Percentiles rank a stretch among this genome's conserved stretches.
Evolutionary conservation across 1,140 invertebrate species (phyloP).

Genomic region (Psilanteris sp.): DNA sequence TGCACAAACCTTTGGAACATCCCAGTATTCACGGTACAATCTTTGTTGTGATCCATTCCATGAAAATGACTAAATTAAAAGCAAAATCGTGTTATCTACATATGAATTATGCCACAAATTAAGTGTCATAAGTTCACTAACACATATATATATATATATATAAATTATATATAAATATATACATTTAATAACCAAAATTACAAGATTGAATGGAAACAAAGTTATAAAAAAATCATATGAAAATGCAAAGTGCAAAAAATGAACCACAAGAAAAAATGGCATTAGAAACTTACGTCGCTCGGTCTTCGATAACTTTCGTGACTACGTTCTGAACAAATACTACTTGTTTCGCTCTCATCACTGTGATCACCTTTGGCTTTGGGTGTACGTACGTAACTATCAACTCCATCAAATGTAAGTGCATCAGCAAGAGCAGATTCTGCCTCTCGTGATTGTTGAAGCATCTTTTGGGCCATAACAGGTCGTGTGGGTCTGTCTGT

Average conservation of each 20-base stretch:
- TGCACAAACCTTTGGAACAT: slow-evolving; percentile 81
- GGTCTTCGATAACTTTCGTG: slow-evolving; percentile 90
- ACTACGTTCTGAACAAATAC: slow-evolving; percentile 94
- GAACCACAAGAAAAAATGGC: too few relatives aligned
- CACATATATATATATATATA: too few relatives aligned
- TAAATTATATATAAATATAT: too few relatives aligned
- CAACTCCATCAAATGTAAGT: slow-evolving; percentile 80
- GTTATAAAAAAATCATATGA: too few relatives aligned
- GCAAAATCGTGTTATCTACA: slow-evolving; percentile 71
- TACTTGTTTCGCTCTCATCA: slow-evolving; percentile 96
- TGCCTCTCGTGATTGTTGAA: slow-evolving; percentile 93
- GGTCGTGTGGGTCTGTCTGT: slow-evolving; percentile 82
- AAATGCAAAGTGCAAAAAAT: too few relatives aligned
- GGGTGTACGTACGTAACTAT: slow-evolving; percentile 72
- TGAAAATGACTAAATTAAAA: slow-evolving; percentile 84
- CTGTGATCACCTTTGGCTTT: slow-evolving; percentile 86
- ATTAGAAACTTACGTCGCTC: slow-evolving; percentile 86
- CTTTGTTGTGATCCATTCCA: slow-evolving; percentile 90
- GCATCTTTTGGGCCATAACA: slow-evolving; percentile 88
- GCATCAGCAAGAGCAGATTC: slow-evolving; percentile 90
- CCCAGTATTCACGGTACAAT: slow-evolving; percentile 84
- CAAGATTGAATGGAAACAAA: too few relatives aligned
- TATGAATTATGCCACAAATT: too few relatives aligned
- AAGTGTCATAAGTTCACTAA: too few relatives aligned
- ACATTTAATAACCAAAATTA: too few relatives aligned